Base-by-base conservation (phyloP, 2,888 invertebrate species). In the Rotaria sp. region DNA sequence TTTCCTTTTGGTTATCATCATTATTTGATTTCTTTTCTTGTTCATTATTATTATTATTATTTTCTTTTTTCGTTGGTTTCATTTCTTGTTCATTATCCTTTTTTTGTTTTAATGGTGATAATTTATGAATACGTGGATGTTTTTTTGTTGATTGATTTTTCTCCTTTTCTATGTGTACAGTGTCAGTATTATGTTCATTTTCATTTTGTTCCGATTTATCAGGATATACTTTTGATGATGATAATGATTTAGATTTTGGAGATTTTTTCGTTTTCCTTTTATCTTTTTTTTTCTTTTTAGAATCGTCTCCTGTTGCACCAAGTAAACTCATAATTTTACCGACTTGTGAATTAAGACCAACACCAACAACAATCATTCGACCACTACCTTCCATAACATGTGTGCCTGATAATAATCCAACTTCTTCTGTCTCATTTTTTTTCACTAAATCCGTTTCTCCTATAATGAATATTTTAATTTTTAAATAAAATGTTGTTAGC, bases 381-480 rank as follows among this genome's bases (percentile, higher is more conserved):
- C 98, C 99, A 88, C 97, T 97, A 88, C 99, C 99, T 93, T 99
- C 99, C 99, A 99, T 99, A 88, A 98, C 96, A 92, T 99, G 98
- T 87, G 99, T 99, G 30, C 52, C 94, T 90, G 98, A 98, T 91
- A 99, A 94, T 90, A 99, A 94, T 95, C 98, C 96, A 85, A 98
- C 97, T 93, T 99, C 98, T 90, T 93, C 94, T 87, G 93, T 91
- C 92, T 95, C 95, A 88, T 96, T 96, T 92, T 99, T 99, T 92
- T 97, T 98, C 89, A 99, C 97, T 93, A 98, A 97, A 93, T 99
- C 99, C 86, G 98, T 97, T 93, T 99, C 99, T 89, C 99, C 80
- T 80, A 18, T 1, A 21, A 52, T 15, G 30, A 59, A 5, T 30
- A 59, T 8, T 13, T 35, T 10, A 15, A 35, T 26, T 67, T n/a